Percentiles rank a stretch among this genome's conserved stretches.
Evolutionary conservation across 2,113 vertebrate species (phyloP).

Genomic region (Micronisus gabar): DNA sequence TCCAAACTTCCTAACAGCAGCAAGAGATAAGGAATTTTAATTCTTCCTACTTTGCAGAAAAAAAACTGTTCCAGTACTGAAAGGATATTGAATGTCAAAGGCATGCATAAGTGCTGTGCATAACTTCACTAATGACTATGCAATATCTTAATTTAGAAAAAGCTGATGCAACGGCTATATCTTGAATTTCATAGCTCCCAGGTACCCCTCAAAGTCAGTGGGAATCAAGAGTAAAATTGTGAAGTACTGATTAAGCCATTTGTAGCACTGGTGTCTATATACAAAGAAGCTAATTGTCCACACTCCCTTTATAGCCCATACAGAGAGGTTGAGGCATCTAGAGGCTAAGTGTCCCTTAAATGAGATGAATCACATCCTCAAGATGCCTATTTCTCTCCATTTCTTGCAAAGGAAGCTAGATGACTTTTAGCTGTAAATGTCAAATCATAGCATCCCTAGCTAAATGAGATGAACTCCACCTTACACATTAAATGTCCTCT

Average conservation of each 20-base stretch:
- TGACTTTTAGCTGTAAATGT: not conserved
- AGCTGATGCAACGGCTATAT: not conserved
- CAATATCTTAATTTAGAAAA: not conserved
- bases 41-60: not conserved
- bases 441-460: not conserved
- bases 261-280: not conserved
- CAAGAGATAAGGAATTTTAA: not conserved
- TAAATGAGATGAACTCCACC: not conserved
- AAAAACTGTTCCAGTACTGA: not conserved
- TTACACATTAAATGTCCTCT: not conserved
- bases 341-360: not conserved
- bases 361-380: not conserved
- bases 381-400: not conserved
- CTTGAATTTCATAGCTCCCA: not conserved
- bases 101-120: not conserved
- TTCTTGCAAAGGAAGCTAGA: not conserved
- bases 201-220: not conserved
- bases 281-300: not conserved
- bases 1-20: not conserved
- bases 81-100: not conserved
- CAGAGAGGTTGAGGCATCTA: not conserved
- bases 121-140: not conserved
- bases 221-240: not conserved
- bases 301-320: not conserved
- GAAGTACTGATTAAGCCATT: not conserved